Conservation (phyloP, 2,888 invertebrate genomes). For the Hirtodrosophila duncani region DNA sequence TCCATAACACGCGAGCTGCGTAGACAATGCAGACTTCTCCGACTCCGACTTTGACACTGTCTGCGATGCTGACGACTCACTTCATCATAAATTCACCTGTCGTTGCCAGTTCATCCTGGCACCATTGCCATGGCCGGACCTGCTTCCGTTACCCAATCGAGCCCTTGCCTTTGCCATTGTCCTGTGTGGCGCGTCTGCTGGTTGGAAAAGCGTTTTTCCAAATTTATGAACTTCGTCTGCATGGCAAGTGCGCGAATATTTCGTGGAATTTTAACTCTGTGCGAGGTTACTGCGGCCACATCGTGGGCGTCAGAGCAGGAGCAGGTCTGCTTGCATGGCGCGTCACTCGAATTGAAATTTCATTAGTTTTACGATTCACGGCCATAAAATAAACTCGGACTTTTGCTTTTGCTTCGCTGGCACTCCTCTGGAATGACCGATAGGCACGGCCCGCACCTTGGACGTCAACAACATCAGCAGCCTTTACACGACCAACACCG, state of each 20-base stretch:
- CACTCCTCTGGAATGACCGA: background rate
- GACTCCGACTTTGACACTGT: constrained; percentile 17
- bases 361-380: constrained; percentile 67
- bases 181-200: background rate
- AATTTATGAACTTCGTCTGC: constrained; percentile 56
- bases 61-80: constrained; percentile 65
- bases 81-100: constrained; percentile 75
- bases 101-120: constrained; percentile 58
- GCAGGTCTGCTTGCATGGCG: constrained; percentile 39
- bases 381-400: constrained; percentile 48
- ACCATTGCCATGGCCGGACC: constrained; percentile 53
- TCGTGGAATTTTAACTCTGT: constrained; percentile 58
- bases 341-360: constrained; percentile 68
- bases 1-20: constrained; percentile 63
- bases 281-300: background rate
- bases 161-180: constrained; percentile 3
- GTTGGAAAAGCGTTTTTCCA: constrained; percentile 32
- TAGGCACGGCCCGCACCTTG: constrained; percentile 45
- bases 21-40: constrained; percentile 24
- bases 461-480: constrained; percentile 5
- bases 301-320: constrained; percentile 10
- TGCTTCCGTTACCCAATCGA: constrained; percentile 48
- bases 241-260: constrained; percentile 66
- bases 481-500: no score
- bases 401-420: no score